Evolutionary conservation across 1,140 invertebrate species (phyloP).

Genomic region (Pseudomyrmex flavicornis): DNA sequence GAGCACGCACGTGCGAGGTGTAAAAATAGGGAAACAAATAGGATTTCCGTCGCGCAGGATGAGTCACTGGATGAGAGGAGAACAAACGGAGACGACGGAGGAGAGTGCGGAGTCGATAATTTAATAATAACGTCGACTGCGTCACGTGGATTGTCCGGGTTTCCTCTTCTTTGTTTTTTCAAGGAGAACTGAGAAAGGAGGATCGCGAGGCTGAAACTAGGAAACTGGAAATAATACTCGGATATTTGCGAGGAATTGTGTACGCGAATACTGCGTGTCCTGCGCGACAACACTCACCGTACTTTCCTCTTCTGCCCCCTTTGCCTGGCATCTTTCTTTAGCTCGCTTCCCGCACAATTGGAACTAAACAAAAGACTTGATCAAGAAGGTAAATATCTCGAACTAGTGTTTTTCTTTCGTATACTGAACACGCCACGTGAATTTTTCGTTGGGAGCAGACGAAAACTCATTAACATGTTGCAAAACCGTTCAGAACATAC

Average conservation of each 20-base stretch:
- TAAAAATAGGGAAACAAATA: slow-evolving; percentile 50
- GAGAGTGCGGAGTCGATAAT: slow-evolving; percentile 53
- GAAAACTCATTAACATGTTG: slow-evolving; percentile 85
- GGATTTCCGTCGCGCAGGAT: slow-evolving; percentile 50
- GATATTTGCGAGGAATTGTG: too few species aligned
- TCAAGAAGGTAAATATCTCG: slow-evolving; percentile 85
- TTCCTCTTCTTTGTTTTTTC: background rate
- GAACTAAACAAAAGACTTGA: slow-evolving; percentile 80
- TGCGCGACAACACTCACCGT: slow-evolving; percentile 71
- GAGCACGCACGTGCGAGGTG: too few species aligned
- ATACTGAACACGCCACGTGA: slow-evolving; percentile 84
- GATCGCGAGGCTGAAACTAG: too few species aligned
- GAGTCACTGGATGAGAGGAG: slow-evolving; percentile 60
- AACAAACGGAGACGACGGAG: background rate
- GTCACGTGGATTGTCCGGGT: slow-evolving; percentile 24
- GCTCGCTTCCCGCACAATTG: slow-evolving; percentile 81
- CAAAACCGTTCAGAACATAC: slow-evolving; percentile 79
- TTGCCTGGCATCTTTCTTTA: slow-evolving; percentile 82
- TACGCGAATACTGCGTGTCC: too few species aligned
- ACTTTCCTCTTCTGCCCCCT: slow-evolving; percentile 80
- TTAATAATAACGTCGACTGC: slow-evolving; percentile 47
- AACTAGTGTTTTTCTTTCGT: slow-evolving; percentile 83
- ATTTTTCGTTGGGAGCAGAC: slow-evolving; percentile 80
- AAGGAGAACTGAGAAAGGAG: background rate
- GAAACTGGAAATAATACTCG: too few species aligned